phyloP scores from a whole-genome alignment of 2,113 vertebrate species.

The Peucedramus taeniatus region DNA sequence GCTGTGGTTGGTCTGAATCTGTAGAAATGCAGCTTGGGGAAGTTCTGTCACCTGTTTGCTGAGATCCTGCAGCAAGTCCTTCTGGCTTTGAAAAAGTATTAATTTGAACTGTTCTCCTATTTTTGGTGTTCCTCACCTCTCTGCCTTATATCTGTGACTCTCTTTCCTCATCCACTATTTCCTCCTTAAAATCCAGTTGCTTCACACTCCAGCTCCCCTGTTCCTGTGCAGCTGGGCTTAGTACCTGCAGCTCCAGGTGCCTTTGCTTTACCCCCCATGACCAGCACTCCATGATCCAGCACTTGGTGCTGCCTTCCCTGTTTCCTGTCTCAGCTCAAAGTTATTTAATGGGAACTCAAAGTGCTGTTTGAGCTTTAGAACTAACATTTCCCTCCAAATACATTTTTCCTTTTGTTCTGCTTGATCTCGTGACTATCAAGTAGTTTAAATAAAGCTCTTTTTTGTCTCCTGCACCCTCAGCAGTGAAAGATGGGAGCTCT shows the following conservation, averaged over 20 bases:
- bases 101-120: background rate
- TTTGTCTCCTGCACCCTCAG: background rate
- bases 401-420: background rate
- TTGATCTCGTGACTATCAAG: background rate
- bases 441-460: background rate
- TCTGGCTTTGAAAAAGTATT: background rate
- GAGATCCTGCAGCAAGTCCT: background rate
- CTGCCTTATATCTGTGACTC: background rate
- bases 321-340: background rate
- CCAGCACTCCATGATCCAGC: background rate
- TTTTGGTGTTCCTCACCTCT: background rate
- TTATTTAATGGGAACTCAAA: background rate
- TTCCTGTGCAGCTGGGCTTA: background rate
- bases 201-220: background rate
- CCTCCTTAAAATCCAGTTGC: background rate
- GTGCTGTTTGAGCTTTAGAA: background rate
- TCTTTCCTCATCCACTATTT: background rate
- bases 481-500: accelerated
- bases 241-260: background rate
- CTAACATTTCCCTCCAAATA: background rate
- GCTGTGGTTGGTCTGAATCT: background rate
- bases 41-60: background rate
- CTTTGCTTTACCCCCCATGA: background rate
- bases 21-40: background rate
- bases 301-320: background rate